Base-by-base conservation (phyloP, 2,888 invertebrate genomes). In the Gryllus longicercus region DNA sequence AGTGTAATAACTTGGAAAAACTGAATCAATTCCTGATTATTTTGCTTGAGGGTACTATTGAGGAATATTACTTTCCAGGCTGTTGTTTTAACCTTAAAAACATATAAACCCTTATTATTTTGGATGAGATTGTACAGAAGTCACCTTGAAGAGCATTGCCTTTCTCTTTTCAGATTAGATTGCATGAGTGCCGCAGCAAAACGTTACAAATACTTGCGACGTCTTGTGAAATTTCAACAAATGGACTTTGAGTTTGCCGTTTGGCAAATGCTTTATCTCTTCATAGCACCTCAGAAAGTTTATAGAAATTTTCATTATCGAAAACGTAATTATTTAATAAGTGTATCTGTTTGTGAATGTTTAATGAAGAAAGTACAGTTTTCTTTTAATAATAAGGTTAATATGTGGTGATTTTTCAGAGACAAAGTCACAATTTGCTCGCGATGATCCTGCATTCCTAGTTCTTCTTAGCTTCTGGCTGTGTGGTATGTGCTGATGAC, bases 201-300 rank as follows among this genome's bases (percentile, higher is more conserved):
- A 88, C 91, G 95, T 82, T 95, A 95, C 88, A 94, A 95, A 89
- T 96, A 96, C 87, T 88, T 97, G 79, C 89, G 95, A 83, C 91
- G 96, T 85, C 88, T 97, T 81, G 90, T 96, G 81, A 95, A 96
- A 87, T 97, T 97, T 86, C 92, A 95, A 85, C 98, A 99, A 89
- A 99, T 99, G 99, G 99, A 99, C 88, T 99, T 99, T 89, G 98
- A 99, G 87, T 99, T 97, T 89, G 99, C 99, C 0, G 89, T 95
- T n/a, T 99, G 99, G 99, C 99, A 99, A 90, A 98, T 99, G 96
- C 88, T 98, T 0, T 98, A 98, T 87, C 89, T 99, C 82, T 95
- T 99, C 86, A 91, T 95, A 80, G 91, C 97, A 0, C 99, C 99
- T 21, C 98, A 98, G 86, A 98, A 97, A 91, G 97, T 99, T 74